Evolutionary conservation across 2,888 invertebrate genomes (phyloP).

Genomic region (Tolmerus cingulatus): DNA sequence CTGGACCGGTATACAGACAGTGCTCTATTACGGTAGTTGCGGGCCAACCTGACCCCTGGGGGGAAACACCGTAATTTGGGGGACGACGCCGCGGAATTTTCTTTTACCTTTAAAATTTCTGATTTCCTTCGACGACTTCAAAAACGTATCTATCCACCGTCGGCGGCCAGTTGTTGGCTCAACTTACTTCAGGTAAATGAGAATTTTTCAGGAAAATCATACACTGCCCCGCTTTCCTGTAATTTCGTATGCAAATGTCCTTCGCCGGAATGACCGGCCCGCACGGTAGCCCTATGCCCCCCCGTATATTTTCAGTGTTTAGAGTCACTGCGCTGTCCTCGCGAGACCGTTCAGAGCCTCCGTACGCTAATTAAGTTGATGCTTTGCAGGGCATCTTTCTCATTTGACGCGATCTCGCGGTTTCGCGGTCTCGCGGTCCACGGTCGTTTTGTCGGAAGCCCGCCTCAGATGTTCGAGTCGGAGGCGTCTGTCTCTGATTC

Average conservation of each 20-base stretch:
- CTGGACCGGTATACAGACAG: neutral
- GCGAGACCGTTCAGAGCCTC: neutral
- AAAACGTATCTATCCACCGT: neutral
- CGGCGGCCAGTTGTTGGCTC: neutral
- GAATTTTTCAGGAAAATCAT: conserved; percentile 24
- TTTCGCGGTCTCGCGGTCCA: neutral
- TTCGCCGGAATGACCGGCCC: neutral
- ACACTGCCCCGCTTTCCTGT: conserved; percentile 38
- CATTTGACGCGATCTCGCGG: neutral
- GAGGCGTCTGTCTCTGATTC: conserved; percentile 30
- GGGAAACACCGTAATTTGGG: conserved; percentile 25
- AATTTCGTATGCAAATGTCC: conserved; percentile 44
- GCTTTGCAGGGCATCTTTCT: conserved; percentile 40
- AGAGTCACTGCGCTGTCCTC: neutral
- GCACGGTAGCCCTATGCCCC: conserved; percentile 5
- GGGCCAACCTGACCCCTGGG: neutral
- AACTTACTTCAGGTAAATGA: neutral
- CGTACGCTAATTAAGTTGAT: conserved; percentile 23
- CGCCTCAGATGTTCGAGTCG: neutral
- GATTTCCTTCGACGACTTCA: neutral
- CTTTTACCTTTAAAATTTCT: neutral
- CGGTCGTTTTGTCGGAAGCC: neutral
- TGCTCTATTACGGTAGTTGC: conserved; percentile 14
- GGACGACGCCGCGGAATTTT: neutral
- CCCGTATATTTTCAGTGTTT: neutral